Percentiles rank a stretch among this genome's conserved stretches.
Conservation (phyloP, 2,888 invertebrate genomes). For the Ditula angustiorana region DNA sequence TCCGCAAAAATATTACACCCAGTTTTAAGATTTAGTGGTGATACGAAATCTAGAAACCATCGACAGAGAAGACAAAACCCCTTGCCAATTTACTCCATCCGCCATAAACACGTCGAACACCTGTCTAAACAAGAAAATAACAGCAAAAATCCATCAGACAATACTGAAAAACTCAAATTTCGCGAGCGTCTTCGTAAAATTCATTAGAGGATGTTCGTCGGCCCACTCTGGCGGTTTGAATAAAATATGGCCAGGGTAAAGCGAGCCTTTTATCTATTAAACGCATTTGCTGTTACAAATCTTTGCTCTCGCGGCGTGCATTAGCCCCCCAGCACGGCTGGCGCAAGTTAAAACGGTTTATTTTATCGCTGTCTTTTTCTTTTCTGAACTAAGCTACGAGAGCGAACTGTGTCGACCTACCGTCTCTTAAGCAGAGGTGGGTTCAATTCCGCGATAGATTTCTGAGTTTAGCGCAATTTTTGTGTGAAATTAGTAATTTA, state of each 20-base stretch:
- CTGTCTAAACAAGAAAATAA: constrained; percentile 11
- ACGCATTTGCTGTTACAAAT: constrained; percentile 78
- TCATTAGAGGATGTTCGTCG: constrained; percentile 69
- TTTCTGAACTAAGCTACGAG: no score
- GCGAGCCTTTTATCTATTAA: constrained; percentile 79
- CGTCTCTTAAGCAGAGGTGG: no score
- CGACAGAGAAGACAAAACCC: neutral
- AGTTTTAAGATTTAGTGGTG: neutral
- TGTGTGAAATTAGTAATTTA: no score
- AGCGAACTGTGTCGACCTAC: no score
- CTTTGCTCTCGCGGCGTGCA: constrained; percentile 54
- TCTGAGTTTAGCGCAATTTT: no score
- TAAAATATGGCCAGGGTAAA: constrained; percentile 76
- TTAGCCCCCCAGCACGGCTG: constrained; percentile 1
- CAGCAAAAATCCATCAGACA: constrained; percentile 12
- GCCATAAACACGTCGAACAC: neutral
- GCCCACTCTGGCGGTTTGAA: constrained; percentile 70
- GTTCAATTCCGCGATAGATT: no score
- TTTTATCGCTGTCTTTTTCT: neutral
- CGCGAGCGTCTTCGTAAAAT: constrained; percentile 62
- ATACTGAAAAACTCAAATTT: constrained; percentile 30
- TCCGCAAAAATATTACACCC: no score
- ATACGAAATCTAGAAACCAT: neutral
- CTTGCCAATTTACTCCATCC: neutral
- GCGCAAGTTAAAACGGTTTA: neutral